phyloP scores from a whole-genome alignment of 2,113 vertebrate genomes.

The Boleophthalmus pectinirostris region DNA sequence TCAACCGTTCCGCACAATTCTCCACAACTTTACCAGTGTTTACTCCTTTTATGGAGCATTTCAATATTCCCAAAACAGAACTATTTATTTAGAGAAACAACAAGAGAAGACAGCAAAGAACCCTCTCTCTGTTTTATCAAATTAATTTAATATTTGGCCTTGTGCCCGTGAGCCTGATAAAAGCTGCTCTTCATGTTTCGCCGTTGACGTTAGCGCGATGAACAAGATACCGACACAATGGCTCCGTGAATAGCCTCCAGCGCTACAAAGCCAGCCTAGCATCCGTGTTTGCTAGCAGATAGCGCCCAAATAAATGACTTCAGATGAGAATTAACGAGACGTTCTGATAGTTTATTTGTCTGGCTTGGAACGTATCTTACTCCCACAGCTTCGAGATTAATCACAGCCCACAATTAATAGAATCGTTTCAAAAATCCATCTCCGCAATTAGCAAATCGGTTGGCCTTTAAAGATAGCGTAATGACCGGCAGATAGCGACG shows the following conservation, averaged over 20 bases:
- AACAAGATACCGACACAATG: conserved; percentile 66
- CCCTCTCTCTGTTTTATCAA: conserved; percentile 8
- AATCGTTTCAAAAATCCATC: conserved; percentile 71
- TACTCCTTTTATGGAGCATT: not conserved
- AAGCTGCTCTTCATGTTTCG: conserved; percentile 48
- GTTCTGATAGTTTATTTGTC: conserved; percentile 68
- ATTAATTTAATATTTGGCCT: conserved; percentile 56
- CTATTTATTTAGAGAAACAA: not conserved
- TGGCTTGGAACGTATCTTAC: conserved; percentile 46
- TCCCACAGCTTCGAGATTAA: conserved; percentile 66
- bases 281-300: conserved; percentile 69
- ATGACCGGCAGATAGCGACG: conserved; percentile 69
- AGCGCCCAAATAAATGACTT: conserved; percentile 63
- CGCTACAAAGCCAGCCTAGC: conserved; percentile 44
- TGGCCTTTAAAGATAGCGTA: conserved; percentile 76
- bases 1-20: not conserved
- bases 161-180: conserved; percentile 48
- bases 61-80: not conserved
- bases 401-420: conserved; percentile 70
- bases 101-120: not conserved
- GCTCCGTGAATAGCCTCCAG: conserved; percentile 34
- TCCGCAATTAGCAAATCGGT: conserved; percentile 70
- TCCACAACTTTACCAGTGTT: not conserved
- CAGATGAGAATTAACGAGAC: conserved; percentile 64
- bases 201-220: conserved; percentile 64